Evolutionary conservation across 2,113 vertebrate species (phyloP), one percentile per base, ranked within the genome.

Genomic region (Triplophysa tibetana): DNA sequence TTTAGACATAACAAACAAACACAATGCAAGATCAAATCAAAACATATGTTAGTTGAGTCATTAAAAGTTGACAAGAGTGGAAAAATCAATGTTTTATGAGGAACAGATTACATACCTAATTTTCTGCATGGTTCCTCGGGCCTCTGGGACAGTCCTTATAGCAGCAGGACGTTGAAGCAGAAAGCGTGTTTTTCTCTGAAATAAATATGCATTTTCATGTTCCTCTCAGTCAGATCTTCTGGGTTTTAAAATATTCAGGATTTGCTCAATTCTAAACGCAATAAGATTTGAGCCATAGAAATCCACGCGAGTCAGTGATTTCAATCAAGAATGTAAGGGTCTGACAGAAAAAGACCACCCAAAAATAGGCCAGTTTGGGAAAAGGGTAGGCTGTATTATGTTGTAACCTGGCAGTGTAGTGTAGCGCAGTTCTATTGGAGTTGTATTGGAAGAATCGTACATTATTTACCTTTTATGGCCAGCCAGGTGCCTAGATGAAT

Each of bases 201-300:
- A 73, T 33, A 80, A 41, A 54, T 48, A 62, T 6, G 50, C 65
- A 80, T 84, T 54, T 79, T 52, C 75, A 66, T 85, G 68, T 85
- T 85, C 82, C 81, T 63, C 75, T 60, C 23, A 64, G 56, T 70
- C 84, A 85, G 50, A 78, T 89, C 86, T 75, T 87, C 76, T 29
- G 6, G 65, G 85, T 13, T 89, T 90, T 93, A 84, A 92, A 92
- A 93, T 91, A 91, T 93, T 92, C 84, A 91, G 85, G 82, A 58
- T 88, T 86, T 89, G 88, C 17, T 60, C 81, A 84, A 84, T 85
- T 77, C 73, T 76, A 82, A 66, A 83, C 82, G 83, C 84, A 86
- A 77, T 85, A 88, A 41, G 73, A 88, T 88, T 87, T 84, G 17
- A 70, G 60, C 33, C 54, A 80, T 87, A 88, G 82, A 82, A 91